phyloP scores from a whole-genome alignment of 2,888 invertebrate species.

The Caenorhabditis plicata region DNA sequence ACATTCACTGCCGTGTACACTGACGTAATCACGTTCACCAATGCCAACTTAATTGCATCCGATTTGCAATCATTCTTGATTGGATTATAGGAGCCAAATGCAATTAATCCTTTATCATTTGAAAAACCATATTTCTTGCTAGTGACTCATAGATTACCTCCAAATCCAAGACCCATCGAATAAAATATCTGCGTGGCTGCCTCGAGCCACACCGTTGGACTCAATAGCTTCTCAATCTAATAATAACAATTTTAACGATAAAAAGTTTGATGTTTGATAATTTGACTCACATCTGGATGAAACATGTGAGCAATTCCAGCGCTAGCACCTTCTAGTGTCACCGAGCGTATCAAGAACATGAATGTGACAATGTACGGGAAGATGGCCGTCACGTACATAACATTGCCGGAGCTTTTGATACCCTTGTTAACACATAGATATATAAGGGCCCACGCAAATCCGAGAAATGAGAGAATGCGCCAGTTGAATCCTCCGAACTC shows the following conservation, averaged over 20 bases:
- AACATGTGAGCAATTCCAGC: constrained; percentile 87
- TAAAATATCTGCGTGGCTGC: constrained; percentile 96
- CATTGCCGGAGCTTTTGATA: constrained; percentile 92
- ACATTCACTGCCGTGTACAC: constrained; percentile 89
- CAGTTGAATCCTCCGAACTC: constrained; percentile 82
- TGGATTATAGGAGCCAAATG: constrained; percentile 92
- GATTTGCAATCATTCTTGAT: constrained; percentile 90
- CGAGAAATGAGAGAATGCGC: constrained; percentile 87
- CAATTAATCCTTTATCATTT: constrained; percentile 77
- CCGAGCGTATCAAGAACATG: constrained; percentile 87
- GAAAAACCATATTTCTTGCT: neutral
- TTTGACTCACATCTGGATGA: constrained; percentile 78
- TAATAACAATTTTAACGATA: too few species aligned
- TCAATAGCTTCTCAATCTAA: constrained; percentile 80
- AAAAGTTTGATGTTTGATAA: neutral
- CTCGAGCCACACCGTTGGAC: constrained; percentile 90
- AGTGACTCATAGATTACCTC: constrained; percentile 72
- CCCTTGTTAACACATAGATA: constrained; percentile 95
- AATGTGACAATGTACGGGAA: constrained; percentile 91
- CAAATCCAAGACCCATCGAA: constrained; percentile 90
- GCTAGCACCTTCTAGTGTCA: constrained; percentile 83
- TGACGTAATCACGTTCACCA: constrained; percentile 79
- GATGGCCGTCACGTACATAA: constrained; percentile 91
- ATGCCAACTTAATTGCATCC: constrained; percentile 82
- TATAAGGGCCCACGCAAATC: constrained; percentile 85